Percentiles rank a stretch among this genome's conserved stretches.
These are phyloP conservation scores for Hydrolagus affinis DNA, from an alignment of 2,113 vertebrate genomes.

Conservation along the genomic window DNA sequence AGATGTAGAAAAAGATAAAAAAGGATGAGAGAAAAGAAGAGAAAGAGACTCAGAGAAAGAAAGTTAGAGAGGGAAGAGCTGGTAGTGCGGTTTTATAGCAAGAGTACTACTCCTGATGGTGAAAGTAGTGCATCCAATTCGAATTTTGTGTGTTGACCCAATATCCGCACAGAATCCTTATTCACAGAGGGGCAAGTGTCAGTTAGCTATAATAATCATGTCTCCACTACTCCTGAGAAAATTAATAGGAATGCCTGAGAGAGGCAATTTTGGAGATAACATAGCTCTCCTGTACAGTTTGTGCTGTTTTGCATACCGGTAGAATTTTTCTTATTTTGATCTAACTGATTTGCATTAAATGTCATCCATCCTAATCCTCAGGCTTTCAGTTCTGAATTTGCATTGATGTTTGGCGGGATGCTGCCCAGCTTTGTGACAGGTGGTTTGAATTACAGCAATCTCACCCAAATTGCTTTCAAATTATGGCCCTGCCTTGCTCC, in stretches of 20 bases:
- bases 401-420: neutral
- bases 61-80: too few relatives aligned
- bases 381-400: neutral
- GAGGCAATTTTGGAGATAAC: neutral
- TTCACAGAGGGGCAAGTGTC: too few relatives aligned
- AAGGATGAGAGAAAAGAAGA: too few relatives aligned
- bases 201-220: too few relatives aligned
- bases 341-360: conserved; percentile 10
- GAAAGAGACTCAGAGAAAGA: too few relatives aligned
- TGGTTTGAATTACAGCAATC: neutral
- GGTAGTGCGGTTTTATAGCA: too few relatives aligned
- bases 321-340: neutral
- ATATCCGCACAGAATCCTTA: too few relatives aligned
- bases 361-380: neutral
- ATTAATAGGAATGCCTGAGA: neutral
- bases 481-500: neutral
- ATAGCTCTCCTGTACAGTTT: neutral
- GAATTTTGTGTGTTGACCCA: too few relatives aligned
- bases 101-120: too few relatives aligned
- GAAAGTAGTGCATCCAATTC: too few relatives aligned
- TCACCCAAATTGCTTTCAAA: neutral
- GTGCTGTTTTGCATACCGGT: neutral
- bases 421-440: too few relatives aligned
- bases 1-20: too few relatives aligned
- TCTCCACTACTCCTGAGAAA: neutral